Conservation (phyloP, 2,113 vertebrate genomes). For the Chrysochloris asiatica region DNA sequence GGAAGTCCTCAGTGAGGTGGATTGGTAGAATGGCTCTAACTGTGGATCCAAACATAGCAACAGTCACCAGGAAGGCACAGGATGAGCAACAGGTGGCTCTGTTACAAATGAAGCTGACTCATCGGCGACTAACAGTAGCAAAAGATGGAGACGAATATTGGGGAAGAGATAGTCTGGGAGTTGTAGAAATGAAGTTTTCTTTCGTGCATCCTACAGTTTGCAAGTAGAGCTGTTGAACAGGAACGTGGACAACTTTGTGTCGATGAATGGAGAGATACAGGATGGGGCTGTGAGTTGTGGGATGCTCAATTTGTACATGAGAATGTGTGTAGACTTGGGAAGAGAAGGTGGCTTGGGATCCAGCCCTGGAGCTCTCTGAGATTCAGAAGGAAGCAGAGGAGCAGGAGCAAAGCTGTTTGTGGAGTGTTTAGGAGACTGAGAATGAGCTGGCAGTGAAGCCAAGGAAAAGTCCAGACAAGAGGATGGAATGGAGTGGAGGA, state of each 20-base stretch:
- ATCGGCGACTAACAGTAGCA: too few species aligned
- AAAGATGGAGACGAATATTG: background rate
- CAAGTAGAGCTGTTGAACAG: background rate
- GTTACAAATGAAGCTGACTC: too few species aligned
- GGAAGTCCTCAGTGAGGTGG: too few species aligned
- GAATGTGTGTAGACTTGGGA: background rate
- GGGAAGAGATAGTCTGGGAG: background rate
- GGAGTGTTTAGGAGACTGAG: too few species aligned
- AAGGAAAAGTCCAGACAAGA: background rate
- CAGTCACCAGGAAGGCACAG: too few species aligned
- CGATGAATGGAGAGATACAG: background rate
- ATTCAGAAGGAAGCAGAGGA: background rate
- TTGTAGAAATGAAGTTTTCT: background rate
- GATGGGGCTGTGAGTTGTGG: background rate
- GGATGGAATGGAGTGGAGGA: background rate
- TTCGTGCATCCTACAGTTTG: background rate
- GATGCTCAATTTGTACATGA: background rate
- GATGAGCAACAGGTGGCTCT: too few species aligned
- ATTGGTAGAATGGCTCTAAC: too few species aligned
- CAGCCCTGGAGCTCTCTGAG: background rate
- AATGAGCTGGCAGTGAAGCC: background rate
- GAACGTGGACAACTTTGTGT: background rate
- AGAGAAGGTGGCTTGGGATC: background rate
- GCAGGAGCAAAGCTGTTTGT: too few species aligned
- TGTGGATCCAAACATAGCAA: too few species aligned